Base-by-base conservation (phyloP, 2,113 vertebrate genomes). In the Apeltes quadracus region DNA sequence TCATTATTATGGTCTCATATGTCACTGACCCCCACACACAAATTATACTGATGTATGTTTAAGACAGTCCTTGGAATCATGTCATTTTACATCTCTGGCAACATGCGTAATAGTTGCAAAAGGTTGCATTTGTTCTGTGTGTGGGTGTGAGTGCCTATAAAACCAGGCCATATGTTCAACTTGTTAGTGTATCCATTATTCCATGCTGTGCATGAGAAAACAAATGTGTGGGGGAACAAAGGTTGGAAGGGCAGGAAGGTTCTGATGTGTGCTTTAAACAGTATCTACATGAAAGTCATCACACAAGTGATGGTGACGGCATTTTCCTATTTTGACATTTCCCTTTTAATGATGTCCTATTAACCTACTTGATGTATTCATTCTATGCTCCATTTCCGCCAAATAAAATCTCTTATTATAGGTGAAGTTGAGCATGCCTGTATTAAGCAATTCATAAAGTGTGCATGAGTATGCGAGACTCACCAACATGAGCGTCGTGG, bases 401-500 rank as follows among this genome's bases (percentile, higher is more conserved):
- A 16, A 25, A 62, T 41, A 36, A 43, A 18, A 36, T 23, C 0
- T 44, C 20, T 39, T 48, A 29, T 58, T 58, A 20, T 48, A 23
- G 15, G 1, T 1, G 20, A 59, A 20, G 18, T 66, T 16, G 51
- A 55, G 22, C 32, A 18, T 54, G 6, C 1, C 16, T 29, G 1
- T 36, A 36, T 8, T 6, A 32, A 27, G 36, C 18, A 10, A 10
- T 56, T 72, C 22, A 55, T 58, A 10, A 18, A 64, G 53, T 71
- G 34, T 36, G 51, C 15, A 23, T 20, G 13, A 55, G 39, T 56
- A 27, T 54, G 27, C 13, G 36, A 16, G 69, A 86, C 89, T 87
- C 58, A 92, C 91, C 88, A 16, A 68, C 78, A 88, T 62, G 14
- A 58, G 61, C 51, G 53, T 7, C 1, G 88, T 86, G 57, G 84